Evolutionary conservation across 2,888 invertebrate species (phyloP).

Genomic region (Exocentrus adspersus): DNA sequence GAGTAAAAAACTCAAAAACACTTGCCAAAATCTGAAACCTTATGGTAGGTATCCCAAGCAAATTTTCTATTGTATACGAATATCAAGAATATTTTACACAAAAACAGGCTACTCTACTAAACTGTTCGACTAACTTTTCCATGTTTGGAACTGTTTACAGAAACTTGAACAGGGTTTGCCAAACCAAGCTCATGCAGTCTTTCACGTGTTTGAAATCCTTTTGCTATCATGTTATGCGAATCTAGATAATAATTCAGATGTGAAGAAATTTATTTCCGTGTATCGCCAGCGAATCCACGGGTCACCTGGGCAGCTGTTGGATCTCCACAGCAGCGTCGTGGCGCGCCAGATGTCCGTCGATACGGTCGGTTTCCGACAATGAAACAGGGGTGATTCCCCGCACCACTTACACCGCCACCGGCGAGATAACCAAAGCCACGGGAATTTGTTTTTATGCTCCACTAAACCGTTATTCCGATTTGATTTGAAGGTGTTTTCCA

Average conservation of each 20-base stretch:
- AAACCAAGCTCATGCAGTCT: too few relatives aligned
- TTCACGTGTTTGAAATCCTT: too few relatives aligned
- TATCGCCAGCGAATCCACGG: constrained; percentile 14
- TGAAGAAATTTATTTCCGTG: background rate
- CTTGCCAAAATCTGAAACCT: too few relatives aligned
- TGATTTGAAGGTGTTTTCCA: constrained; percentile 4
- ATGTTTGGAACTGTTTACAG: too few relatives aligned
- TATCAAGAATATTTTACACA: too few relatives aligned
- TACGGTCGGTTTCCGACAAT: constrained; percentile 38
- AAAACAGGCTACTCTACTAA: too few relatives aligned
- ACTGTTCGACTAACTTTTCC: too few relatives aligned
- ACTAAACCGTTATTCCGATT: constrained; percentile 29
- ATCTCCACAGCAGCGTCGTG: constrained; percentile 42
- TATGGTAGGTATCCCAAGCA: too few relatives aligned
- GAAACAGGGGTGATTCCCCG: constrained; percentile 33
- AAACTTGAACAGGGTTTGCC: too few relatives aligned
- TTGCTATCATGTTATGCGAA: too few relatives aligned
- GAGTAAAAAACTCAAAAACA: too few relatives aligned
- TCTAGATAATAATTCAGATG: background rate
- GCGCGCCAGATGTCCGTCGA: constrained; percentile 44
- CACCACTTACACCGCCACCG: constrained; percentile 23
- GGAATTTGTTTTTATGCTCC: constrained; percentile 46
- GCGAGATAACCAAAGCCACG: constrained; percentile 38
- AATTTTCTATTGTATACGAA: too few relatives aligned
- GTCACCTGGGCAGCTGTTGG: constrained; percentile 45